Conservation (phyloP, 2,797 vertebrate species). For the Enteromius unitaeniatus region DNA sequence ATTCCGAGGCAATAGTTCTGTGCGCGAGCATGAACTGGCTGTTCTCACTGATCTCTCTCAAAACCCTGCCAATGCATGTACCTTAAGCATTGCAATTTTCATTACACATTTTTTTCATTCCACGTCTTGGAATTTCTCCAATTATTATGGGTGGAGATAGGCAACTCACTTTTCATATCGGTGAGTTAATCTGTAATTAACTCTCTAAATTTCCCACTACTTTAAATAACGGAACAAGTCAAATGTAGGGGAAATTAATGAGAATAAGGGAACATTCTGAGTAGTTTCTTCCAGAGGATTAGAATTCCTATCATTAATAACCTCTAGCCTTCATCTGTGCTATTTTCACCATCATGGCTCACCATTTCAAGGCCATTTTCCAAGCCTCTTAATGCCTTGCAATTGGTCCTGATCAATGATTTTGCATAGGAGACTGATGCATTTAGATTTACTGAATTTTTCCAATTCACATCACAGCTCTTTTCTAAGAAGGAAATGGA, state of each 20-base stretch:
- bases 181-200: conserved; percentile 32
- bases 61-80: not conserved
- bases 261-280: conserved; percentile 53
- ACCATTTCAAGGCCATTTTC: conserved; percentile 38
- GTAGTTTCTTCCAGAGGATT: conserved; percentile 66
- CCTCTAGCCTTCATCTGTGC: conserved; percentile 55
- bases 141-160: conserved; percentile 31
- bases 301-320: conserved; percentile 73
- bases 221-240: conserved; percentile 41
- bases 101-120: not conserved
- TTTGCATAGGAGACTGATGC: conserved; percentile 63
- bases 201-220: conserved; percentile 43
- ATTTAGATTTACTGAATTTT: conserved; percentile 66
- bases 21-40: not conserved
- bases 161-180: conserved; percentile 41
- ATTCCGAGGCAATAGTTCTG: conserved; percentile 43
- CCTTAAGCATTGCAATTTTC: not conserved
- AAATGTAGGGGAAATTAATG: conserved; percentile 8
- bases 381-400: conserved; percentile 63
- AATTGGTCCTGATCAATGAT: conserved; percentile 74
- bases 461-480: conserved; percentile 71
- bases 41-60: conserved; percentile 1
- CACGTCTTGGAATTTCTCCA: conserved; percentile 13
- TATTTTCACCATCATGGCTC: conserved; percentile 37
- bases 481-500: not conserved